Evolutionary conservation across 1,140 invertebrate species (phyloP).

Genomic region (Pseudomyrmex flavicornis): DNA sequence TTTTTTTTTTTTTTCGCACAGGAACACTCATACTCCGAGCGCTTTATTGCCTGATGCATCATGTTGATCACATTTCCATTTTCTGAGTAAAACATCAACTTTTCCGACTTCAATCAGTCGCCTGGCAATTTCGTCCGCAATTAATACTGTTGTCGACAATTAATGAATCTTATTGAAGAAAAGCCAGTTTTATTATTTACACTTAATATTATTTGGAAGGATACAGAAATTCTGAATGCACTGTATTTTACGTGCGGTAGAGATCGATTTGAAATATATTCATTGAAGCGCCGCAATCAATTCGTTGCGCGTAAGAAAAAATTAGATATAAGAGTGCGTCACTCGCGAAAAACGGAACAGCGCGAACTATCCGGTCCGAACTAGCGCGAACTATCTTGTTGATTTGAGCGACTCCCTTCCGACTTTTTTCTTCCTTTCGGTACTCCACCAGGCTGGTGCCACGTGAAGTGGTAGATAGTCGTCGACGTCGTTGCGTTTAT

Average conservation of each 20-base stretch:
- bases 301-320: neutral
- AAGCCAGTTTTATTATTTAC: too few species aligned
- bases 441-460: slow-evolving; percentile 62
- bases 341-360: neutral
- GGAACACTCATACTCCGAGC: neutral
- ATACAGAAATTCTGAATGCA: neutral
- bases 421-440: slow-evolving; percentile 53
- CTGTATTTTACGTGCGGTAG: neutral
- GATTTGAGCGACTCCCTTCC: slow-evolving; percentile 37
- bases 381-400: slow-evolving; percentile 69
- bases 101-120: neutral
- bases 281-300: neutral
- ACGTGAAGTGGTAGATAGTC: slow-evolving; percentile 73
- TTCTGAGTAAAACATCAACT: slow-evolving; percentile 24
- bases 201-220: too few species aligned
- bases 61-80: neutral
- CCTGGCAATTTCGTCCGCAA: neutral
- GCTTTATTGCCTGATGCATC: slow-evolving; percentile 2
- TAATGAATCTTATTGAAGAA: too few species aligned
- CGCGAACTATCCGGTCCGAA: slow-evolving; percentile 20
- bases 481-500: slow-evolving; percentile 62
- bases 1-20: neutral
- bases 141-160: too few species aligned
- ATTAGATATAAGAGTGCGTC: neutral
- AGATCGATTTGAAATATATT: slow-evolving; percentile 6